Conservation (phyloP, 2,888 invertebrate genomes). For the Erpobdella octoculata region DNA sequence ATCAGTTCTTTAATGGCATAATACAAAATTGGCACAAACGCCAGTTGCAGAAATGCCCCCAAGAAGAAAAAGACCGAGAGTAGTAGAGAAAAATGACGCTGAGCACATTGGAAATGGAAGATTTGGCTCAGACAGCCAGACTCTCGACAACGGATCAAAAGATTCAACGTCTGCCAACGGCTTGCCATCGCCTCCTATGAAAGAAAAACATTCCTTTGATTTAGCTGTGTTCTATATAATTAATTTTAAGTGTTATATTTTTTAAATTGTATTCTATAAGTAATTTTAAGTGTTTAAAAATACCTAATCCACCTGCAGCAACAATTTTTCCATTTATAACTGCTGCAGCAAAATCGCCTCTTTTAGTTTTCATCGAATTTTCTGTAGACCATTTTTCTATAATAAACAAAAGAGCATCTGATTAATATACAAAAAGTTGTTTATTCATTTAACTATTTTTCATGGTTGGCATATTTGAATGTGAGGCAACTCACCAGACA, state of each 20-base stretch:
- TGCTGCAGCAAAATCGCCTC: conserved; percentile 49
- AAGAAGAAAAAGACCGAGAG: conserved; percentile 43
- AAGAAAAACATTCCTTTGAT: no score
- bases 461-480: conserved; percentile 3
- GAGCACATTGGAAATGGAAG: conserved; percentile 47
- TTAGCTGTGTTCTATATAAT: no score
- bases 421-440: not conserved
- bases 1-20: no score
- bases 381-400: conserved; percentile 45
- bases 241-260: no score
- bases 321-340: conserved; percentile 43
- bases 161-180: conserved; percentile 44
- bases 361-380: conserved; percentile 43
- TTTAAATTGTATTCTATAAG: not conserved
- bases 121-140: conserved; percentile 42
- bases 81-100: conserved; percentile 42
- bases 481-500: conserved; percentile 40
- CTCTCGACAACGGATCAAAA: conserved; percentile 43
- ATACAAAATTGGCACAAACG: no score
- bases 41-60: conserved; percentile 48
- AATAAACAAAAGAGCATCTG: not conserved
- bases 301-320: conserved; percentile 49
- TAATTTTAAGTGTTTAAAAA: not conserved
- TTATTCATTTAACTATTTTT: not conserved
- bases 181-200: conserved; percentile 45